phyloP scores from a whole-genome alignment of 2,113 vertebrate genomes.

The Fukomys damarensis region DNA sequence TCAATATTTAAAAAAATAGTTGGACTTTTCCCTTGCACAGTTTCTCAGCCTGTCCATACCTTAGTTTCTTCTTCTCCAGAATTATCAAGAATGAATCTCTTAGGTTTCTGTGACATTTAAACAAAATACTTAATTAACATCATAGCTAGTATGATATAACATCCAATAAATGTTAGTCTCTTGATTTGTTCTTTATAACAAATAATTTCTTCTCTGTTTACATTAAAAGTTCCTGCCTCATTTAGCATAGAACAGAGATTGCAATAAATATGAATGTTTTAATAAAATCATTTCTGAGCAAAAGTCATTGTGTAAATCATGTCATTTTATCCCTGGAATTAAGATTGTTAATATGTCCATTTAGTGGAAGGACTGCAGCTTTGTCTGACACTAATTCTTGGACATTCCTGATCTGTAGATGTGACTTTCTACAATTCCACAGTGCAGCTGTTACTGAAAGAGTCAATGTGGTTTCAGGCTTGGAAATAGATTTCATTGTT shows the following conservation, averaged over 20 bases:
- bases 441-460: not conserved
- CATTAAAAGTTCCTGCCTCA: not conserved
- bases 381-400: not conserved
- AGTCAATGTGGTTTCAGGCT: not conserved
- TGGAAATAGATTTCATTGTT: constrained; percentile 30
- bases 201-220: constrained; percentile 41
- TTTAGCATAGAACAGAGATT: not conserved
- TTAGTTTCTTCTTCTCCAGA: not conserved
- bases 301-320: not conserved
- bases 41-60: not conserved
- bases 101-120: not conserved
- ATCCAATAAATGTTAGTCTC: not conserved
- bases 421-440: not conserved
- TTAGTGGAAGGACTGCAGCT: not conserved
- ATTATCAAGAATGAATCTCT: not conserved
- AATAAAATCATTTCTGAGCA: constrained; percentile 10
- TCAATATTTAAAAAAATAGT: not conserved
- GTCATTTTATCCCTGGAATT: not conserved
- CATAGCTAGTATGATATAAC: not conserved
- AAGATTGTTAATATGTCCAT: not conserved
- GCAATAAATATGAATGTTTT: not conserved
- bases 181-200: not conserved
- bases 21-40: not conserved
- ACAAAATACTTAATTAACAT: constrained; percentile 18
- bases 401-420: not conserved